A percentile compares a stretch with the other conserved stretches of the same genome.
These are phyloP conservation scores for Epizoanthus fatuus DNA, from an alignment of 92 coral and sea anemone species.

Conservation along the genomic window DNA sequence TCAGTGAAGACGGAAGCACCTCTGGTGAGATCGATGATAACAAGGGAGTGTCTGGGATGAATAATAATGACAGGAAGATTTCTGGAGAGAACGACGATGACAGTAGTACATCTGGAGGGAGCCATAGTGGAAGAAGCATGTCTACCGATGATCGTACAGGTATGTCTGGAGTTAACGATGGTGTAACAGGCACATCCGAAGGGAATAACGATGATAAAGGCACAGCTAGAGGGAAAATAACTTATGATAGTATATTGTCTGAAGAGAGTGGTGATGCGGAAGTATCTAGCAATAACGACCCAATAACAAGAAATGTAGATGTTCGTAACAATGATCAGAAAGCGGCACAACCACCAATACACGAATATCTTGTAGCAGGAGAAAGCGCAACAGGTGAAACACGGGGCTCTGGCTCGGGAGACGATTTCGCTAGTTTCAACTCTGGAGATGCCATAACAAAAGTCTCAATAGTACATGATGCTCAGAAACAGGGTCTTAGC, in stretches of 20 bases:
- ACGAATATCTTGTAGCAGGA: slow-evolving; percentile 1
- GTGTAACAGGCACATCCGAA: not conserved
- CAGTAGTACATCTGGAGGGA: not conserved
- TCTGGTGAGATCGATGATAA: not conserved
- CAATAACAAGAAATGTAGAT: not conserved
- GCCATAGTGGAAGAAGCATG: not conserved
- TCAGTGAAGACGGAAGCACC: not conserved
- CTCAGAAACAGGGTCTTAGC: slow-evolving; percentile 25
- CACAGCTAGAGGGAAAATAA: not conserved
- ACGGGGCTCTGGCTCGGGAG: not conserved
- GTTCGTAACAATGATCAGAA: not conserved
- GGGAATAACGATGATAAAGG: not conserved
- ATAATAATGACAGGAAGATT: not conserved
- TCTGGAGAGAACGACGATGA: slow-evolving; percentile 25
- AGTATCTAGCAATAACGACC: not conserved
- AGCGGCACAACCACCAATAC: not conserved
- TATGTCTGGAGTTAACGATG: not conserved
- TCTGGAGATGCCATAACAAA: not conserved
- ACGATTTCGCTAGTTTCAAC: not conserved
- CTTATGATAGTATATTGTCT: not conserved
- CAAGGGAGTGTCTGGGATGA: not conserved
- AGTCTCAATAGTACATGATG: slow-evolving; percentile 16
- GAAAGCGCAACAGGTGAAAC: slow-evolving; percentile 25
- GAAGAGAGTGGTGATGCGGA: not conserved
- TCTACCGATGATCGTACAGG: not conserved